Base-by-base conservation (phyloP, 1,140 invertebrate species). In the Conus betulinus region DNA sequence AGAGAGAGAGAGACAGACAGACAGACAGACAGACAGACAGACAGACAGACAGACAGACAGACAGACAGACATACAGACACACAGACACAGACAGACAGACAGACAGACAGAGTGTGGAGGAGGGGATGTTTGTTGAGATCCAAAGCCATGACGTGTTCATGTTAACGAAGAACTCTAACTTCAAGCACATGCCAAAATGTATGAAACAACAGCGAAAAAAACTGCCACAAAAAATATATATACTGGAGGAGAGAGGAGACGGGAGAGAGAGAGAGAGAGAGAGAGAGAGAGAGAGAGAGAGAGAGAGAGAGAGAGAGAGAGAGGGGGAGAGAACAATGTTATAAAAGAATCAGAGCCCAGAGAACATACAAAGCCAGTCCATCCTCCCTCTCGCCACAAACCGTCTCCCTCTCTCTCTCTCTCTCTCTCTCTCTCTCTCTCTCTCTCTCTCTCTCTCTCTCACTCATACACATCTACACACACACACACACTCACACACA, bases 251-350 rank as follows among this genome's bases (percentile, higher is more conserved):
- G n/a, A 25, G 71, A 25, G 71, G n/a, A 74, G 71, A 74, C 5
- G 71, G 4, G 71, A 25, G n/a, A 74, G 71, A 74, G 71, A 74
- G 71, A n/a, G 71, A n/a, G 71, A 74, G 71, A 74, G 71, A 74
- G n/a, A 25, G n/a, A 25, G n/a, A 25, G 71, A 25, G 71, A 25
- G n/a, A 74, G 71, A 74, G 71, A 25, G 71, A 25, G n/a, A 74
- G 71, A 74, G 71, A 74, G 71, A n/a, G 71, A n/a, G 71, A 74
- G 71, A 74, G 71, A 74, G 71, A 74, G 71, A n/a, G 71, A 74
- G 71, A 74, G 71, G 71, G 6, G 71, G 71, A 74, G 3, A 25
- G 71, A 74, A 39, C 39, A 39, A 39, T 39, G 39, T 39, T 39
- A 39, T 39, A 3, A 39, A 23, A 74, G 71, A 74, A 8, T 20